Conservation (phyloP, 2,888 invertebrate species). For the Stenoptilia bipunctidactyla region DNA sequence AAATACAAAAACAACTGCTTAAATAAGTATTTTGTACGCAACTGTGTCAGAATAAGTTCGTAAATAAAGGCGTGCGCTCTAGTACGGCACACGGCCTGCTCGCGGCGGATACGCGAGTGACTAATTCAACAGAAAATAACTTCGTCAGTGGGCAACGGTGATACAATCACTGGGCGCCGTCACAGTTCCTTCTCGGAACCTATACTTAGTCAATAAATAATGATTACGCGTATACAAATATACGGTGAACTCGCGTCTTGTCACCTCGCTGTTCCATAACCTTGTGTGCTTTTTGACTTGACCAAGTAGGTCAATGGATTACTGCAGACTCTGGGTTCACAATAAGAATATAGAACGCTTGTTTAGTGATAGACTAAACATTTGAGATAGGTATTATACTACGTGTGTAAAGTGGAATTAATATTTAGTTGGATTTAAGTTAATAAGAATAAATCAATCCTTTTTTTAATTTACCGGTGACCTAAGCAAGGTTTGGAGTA, state of each 20-base stretch:
- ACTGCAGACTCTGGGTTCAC: slow-evolving; percentile 1
- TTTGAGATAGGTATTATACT: too few relatives aligned
- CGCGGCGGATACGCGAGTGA: slow-evolving; percentile 66
- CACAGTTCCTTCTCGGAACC: slow-evolving; percentile 59
- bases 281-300: not conserved
- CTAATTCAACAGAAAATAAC: slow-evolving; percentile 69
- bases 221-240: slow-evolving; percentile 5
- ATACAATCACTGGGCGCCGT: slow-evolving; percentile 44
- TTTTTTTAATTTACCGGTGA: too few relatives aligned
- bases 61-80: not conserved
- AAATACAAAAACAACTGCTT: too few relatives aligned
- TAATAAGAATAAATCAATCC: too few relatives aligned
- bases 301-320: slow-evolving; percentile 5
- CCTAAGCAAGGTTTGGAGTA: too few relatives aligned
- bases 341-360: too few relatives aligned
- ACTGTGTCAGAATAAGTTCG: too few relatives aligned
- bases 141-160: slow-evolving; percentile 49
- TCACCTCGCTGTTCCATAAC: not conserved
- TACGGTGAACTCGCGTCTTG: not conserved
- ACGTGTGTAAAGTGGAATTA: too few relatives aligned
- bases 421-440: too few relatives aligned
- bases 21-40: too few relatives aligned
- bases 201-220: slow-evolving; percentile 30
- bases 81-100: slow-evolving; percentile 30
- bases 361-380: too few relatives aligned